phyloP scores from a whole-genome alignment of 2,113 vertebrate species.

The Perognathus longimembris region DNA sequence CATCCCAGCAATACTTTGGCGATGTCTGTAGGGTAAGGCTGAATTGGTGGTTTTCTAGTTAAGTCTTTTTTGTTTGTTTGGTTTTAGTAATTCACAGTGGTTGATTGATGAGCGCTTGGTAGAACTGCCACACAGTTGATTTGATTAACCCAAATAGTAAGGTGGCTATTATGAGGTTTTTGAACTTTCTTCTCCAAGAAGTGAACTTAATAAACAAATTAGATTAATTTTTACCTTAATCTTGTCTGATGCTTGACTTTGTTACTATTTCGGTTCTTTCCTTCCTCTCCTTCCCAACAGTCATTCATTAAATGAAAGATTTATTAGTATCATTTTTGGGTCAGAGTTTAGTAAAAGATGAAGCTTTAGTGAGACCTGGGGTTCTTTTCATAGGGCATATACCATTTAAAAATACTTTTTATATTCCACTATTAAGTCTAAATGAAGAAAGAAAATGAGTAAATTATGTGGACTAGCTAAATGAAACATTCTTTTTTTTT shows the following conservation, averaged over 20 bases:
- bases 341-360: slow-evolving; percentile 30
- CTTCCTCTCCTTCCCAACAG: slow-evolving; percentile 36
- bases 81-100: slow-evolving; percentile 67
- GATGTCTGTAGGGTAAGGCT: slow-evolving; percentile 61
- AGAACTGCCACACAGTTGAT: slow-evolving; percentile 46
- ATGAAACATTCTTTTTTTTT: slow-evolving; percentile 14
- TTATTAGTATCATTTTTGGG: slow-evolving; percentile 35
- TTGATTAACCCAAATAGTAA: slow-evolving; percentile 63
- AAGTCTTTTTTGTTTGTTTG: slow-evolving; percentile 65
- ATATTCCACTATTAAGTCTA: not conserved
- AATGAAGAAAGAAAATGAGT: slow-evolving; percentile 50
- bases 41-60: slow-evolving; percentile 66
- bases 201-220: slow-evolving; percentile 55
- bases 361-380: not conserved
- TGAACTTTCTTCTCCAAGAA: slow-evolving; percentile 50
- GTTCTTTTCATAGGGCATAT: not conserved
- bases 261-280: slow-evolving; percentile 39
- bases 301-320: slow-evolving; percentile 55
- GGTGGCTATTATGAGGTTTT: slow-evolving; percentile 10
- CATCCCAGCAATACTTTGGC: slow-evolving; percentile 76
- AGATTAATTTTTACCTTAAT: slow-evolving; percentile 53
- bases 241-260: slow-evolving; percentile 42
- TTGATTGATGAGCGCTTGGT: slow-evolving; percentile 64
- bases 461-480: slow-evolving; percentile 15
- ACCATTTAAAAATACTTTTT: slow-evolving; percentile 33